These are phyloP conservation scores for Cossypha caffra DNA, from an alignment of 2,797 vertebrate species.

Conservation along the genomic window DNA sequence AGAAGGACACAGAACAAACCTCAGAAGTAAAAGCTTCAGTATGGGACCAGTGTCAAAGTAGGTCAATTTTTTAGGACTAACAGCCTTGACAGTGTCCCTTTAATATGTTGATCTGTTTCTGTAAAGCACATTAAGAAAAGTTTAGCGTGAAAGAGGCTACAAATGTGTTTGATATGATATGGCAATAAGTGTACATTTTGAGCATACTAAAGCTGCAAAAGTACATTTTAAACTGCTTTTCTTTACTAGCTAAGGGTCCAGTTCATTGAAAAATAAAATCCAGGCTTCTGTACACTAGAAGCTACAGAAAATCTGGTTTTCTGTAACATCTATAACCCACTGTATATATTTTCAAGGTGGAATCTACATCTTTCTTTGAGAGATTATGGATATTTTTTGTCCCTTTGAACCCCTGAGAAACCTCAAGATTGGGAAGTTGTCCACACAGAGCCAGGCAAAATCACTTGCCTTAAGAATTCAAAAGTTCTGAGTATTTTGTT, in stretches of 20 bases:
- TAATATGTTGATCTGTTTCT: conserved; percentile 70
- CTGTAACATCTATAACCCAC: not conserved
- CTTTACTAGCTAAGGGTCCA: conserved; percentile 30
- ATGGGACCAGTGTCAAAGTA: conserved; percentile 34
- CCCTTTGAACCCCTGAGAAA: not conserved
- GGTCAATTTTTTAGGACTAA: conserved; percentile 60
- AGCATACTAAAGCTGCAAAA: conserved; percentile 62
- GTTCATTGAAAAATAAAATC: conserved; percentile 25
- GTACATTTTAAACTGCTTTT: conserved; percentile 57
- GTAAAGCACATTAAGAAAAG: conserved; percentile 62
- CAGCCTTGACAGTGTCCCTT: conserved; percentile 45
- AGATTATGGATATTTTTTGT: not conserved
- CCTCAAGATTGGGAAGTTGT: not conserved
- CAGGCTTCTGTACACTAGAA: not conserved
- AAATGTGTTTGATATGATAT: conserved; percentile 70
- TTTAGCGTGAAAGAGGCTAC: conserved; percentile 65
- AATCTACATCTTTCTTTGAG: conserved; percentile 10
- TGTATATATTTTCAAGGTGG: not conserved
- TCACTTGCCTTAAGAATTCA: not conserved
- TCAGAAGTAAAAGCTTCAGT: not conserved
- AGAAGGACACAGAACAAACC: not conserved
- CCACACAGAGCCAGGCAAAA: not conserved
- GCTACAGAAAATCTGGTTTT: conserved; percentile 44
- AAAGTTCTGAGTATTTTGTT: not conserved
- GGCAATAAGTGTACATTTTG: conserved; percentile 63